Evolutionary conservation across 2,888 invertebrate genomes (phyloP), one percentile per base, ranked within the genome.

Genomic region (Sycophila texana): DNA sequence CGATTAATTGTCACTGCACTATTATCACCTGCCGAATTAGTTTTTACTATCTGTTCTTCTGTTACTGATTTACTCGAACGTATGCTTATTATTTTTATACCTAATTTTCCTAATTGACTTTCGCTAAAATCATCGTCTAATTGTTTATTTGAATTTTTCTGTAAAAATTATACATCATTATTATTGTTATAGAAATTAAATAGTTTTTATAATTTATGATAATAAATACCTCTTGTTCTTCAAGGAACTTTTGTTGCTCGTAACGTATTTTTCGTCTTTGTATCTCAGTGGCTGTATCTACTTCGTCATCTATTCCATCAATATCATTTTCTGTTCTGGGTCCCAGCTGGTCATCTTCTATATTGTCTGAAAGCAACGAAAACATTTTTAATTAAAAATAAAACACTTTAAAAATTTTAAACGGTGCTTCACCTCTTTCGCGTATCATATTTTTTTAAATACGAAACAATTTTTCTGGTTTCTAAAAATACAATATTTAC

Each of bases 241-340:
- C 92, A 0, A 97, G 90, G 90, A 96, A 95, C 86, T 95, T 93
- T 89, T 97, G 96, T 47, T 97, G 92, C 87, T 97, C 96, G 83
- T 94, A 93, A 82, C 97, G 92, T 87, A 94, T 93, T 87, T 94
- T 95, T 71, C 96, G 92, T 95, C 96, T 96, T 83, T 94, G 92
- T 83, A 94, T 93, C 86, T 97, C 97, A 70, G 93, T 93, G 84
- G 95, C 94, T 66, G 93, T 93, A 77, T 95, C 95, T 39, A 81
- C 49, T 51, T 82, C 81, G 70, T 95, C 95, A 84, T 92, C 91
- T 63, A 84, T 85, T 3, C 84, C 87, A 7, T 86, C 86, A 53
- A 87, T 89, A 47, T 88, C 90, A 26, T 91, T 90, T 12, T 67
- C 66, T 4, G 72, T 49, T 73, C 74, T 76, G 16, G 80, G 80